Conservation (phyloP, 2,797 vertebrate genomes). For the Craterocephalus amniculus region DNA sequence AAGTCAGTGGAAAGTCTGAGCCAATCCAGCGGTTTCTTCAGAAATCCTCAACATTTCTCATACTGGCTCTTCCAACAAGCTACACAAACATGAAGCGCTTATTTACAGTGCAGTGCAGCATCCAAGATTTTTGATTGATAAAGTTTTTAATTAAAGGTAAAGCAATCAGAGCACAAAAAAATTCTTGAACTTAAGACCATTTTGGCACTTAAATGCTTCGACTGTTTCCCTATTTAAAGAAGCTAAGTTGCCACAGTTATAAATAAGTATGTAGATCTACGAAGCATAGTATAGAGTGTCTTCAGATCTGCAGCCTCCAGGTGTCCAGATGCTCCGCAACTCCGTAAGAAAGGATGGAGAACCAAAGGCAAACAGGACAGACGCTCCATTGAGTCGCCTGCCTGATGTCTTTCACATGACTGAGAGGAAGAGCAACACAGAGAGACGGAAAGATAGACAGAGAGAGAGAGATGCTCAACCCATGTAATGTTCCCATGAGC, state of each 20-base stretch:
- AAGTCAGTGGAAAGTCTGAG: conserved; percentile 25
- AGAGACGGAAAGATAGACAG: conserved; percentile 31
- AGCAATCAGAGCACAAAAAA: neutral
- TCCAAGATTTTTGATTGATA: too few species aligned
- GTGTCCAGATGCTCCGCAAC: conserved; percentile 2
- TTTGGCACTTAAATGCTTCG: neutral
- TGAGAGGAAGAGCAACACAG: conserved; percentile 31
- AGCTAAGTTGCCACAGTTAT: neutral
- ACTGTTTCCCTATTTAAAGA: neutral
- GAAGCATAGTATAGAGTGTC: neutral
- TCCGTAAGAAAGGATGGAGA: conserved; percentile 20
- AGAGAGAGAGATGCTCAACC: conserved; percentile 30
- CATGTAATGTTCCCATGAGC: conserved; percentile 59
- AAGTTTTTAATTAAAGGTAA: neutral
- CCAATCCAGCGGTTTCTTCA: neutral
- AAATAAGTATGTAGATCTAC: neutral
- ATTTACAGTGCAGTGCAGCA: too few species aligned
- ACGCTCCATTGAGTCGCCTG: conserved; percentile 61
- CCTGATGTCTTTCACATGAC: conserved; percentile 81
- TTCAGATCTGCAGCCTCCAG: conserved; percentile 13
- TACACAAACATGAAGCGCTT: too few species aligned
- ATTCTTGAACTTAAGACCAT: neutral
- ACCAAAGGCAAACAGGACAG: conserved; percentile 54
- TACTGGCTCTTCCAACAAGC: neutral
- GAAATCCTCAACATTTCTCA: neutral